phyloP scores from a whole-genome alignment of 2,888 invertebrate genomes.

The Drosophila helvetica region DNA sequence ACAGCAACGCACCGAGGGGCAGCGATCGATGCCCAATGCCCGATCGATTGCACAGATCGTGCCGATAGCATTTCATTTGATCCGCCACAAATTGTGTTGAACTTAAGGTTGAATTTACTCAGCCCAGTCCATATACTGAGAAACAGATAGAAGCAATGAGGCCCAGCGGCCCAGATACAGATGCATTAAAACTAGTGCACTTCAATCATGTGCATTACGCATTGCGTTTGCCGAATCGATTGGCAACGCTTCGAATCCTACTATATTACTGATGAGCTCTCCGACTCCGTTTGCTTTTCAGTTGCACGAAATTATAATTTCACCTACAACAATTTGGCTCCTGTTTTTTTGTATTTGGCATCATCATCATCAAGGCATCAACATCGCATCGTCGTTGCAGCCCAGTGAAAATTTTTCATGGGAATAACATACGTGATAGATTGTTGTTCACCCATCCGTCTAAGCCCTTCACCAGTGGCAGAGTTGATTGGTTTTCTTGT shows the following conservation, averaged over 20 bases:
- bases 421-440: conserved; percentile 83
- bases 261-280: conserved; percentile 56
- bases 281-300: conserved; percentile 17
- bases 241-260: conserved; percentile 65
- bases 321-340: conserved; percentile 79
- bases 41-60: conserved; percentile 59
- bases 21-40: conserved; percentile 22
- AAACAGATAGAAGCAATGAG: neutral
- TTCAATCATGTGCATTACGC: conserved; percentile 69
- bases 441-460: conserved; percentile 44
- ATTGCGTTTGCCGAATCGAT: conserved; percentile 73
- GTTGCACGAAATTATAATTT: conserved; percentile 74
- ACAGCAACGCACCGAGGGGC: conserved; percentile 62
- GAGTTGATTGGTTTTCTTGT: conserved; percentile 63
- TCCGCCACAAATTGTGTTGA: conserved; percentile 67
- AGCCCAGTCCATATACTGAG: conserved; percentile 20
- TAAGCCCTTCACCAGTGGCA: conserved; percentile 35
- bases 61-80: conserved; percentile 78
- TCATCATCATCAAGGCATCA: conserved; percentile 15
- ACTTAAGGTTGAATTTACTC: conserved; percentile 60
- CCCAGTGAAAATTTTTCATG: conserved; percentile 72
- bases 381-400: conserved; percentile 17
- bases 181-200: conserved; percentile 69
- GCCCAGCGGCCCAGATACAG: conserved; percentile 10
- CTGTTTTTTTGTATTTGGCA: conserved; percentile 55